phyloP scores from a whole-genome alignment of 2,113 vertebrate species.

The Dipodomys spectabilis region DNA sequence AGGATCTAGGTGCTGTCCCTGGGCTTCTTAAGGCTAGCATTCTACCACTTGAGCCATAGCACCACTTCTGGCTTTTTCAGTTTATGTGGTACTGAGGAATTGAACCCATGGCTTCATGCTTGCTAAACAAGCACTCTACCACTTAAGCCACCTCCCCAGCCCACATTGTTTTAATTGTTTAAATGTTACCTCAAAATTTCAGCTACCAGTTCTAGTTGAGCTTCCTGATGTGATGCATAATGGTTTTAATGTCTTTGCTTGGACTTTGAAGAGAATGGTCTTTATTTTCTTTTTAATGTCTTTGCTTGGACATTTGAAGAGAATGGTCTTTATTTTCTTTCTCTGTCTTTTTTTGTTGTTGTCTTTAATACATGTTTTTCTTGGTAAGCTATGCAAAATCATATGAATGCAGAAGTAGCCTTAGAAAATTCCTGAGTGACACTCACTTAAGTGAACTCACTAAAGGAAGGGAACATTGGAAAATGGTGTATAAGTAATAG shows the following conservation, averaged over 20 bases:
- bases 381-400: not conserved
- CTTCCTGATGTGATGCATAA: not conserved
- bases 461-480: no score
- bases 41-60: no score
- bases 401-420: not conserved
- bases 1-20: no score
- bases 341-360: not conserved
- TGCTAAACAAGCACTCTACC: no score
- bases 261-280: not conserved
- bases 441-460: not conserved
- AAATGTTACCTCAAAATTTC: not conserved
- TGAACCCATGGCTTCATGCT: no score
- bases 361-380: not conserved
- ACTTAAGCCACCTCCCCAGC: no score
- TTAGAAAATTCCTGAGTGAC: not conserved
- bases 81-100: no score
- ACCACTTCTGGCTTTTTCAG: no score
- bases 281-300: not conserved
- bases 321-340: not conserved
- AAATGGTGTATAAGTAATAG: not conserved
- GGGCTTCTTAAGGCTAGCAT: no score
- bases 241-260: not conserved
- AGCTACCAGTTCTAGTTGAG: not conserved
- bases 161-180: not conserved
- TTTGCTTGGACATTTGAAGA: not conserved